Evolutionary conservation across 1,140 invertebrate genomes (phyloP).

Genomic region (Calephelis nemesis): DNA sequence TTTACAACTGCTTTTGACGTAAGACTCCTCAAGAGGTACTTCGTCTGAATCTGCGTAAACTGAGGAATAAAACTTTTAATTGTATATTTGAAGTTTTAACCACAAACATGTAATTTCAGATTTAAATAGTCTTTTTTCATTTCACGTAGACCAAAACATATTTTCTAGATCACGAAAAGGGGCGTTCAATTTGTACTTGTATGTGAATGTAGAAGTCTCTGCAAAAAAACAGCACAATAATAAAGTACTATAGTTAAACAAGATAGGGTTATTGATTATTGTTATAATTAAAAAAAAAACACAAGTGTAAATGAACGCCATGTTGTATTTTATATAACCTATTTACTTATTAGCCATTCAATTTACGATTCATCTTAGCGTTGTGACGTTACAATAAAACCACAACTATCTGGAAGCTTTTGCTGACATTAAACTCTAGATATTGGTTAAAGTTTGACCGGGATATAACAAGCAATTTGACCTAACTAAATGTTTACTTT

Average conservation of each 20-base stretch:
- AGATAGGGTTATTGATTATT: neutral
- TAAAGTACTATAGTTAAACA: neutral
- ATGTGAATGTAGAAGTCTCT: neutral
- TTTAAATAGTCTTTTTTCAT: no score
- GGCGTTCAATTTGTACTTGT: neutral
- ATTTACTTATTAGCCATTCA: constrained; percentile 7
- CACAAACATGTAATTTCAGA: no score
- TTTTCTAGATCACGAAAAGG: neutral
- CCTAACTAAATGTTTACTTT: constrained; percentile 5
- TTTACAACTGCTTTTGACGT: no score
- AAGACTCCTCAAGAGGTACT: no score
- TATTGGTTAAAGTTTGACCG: constrained; percentile 11
- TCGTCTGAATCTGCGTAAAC: no score
- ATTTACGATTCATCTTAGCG: neutral
- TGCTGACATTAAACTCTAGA: constrained; percentile 3
- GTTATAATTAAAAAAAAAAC: neutral
- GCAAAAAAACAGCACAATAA: neutral
- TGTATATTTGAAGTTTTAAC: no score
- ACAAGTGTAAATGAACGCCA: neutral
- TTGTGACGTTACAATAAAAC: constrained; percentile 7
- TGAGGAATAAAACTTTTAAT: no score
- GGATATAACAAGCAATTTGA: constrained; percentile 8
- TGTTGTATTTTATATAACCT: neutral
- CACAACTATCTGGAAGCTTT: neutral
- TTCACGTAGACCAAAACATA: neutral